A percentile compares a stretch with the other conserved stretches of the same genome.
These are phyloP conservation scores for Drosophila pseudoobscura DNA, from an alignment of 1,140 invertebrate species.

Conservation along the genomic window DNA sequence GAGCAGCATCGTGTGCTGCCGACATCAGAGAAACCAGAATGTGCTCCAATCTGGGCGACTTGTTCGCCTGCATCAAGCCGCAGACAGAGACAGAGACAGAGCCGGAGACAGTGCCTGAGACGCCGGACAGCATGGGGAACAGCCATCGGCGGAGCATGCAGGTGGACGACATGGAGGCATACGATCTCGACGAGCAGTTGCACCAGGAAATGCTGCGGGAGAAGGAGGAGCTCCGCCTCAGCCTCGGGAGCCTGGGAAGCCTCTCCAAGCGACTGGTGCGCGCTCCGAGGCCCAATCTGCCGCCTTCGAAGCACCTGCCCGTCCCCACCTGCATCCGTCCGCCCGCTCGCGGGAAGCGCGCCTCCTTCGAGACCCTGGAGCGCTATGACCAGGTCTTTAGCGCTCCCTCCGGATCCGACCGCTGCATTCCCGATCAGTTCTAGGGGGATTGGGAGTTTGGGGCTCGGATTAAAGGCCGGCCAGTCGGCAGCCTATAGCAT, in stretches of 20 bases:
- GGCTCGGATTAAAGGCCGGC: too few species aligned
- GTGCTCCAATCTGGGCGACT: slow-evolving; percentile 37
- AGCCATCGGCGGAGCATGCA: not conserved
- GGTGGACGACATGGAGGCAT: not conserved
- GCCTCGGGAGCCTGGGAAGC: not conserved
- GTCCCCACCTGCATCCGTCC: slow-evolving; percentile 3
- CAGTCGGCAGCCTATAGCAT: too few species aligned
- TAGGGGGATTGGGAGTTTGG: not conserved
- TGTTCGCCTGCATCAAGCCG: slow-evolving; percentile 36
- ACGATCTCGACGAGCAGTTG: not conserved
- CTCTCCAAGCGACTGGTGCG: not conserved
- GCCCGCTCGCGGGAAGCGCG: not conserved
- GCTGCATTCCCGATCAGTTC: slow-evolving; percentile 18
- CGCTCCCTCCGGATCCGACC: not conserved
- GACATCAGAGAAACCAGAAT: slow-evolving; percentile 1
- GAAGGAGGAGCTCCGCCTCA: not conserved
- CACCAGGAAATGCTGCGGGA: not conserved
- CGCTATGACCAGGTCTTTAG: slow-evolving; percentile 39
- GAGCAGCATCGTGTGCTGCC: too few species aligned
- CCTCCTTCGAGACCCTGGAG: slow-evolving; percentile 43
- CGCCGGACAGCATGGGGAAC: too few species aligned
- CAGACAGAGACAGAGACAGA: slow-evolving; percentile 6
- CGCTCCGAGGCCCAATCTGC: not conserved
- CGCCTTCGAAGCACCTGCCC: not conserved
- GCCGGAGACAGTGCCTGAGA: not conserved